Conservation (phyloP, 2,797 vertebrate genomes). For the Tiaroga cobitis region DNA sequence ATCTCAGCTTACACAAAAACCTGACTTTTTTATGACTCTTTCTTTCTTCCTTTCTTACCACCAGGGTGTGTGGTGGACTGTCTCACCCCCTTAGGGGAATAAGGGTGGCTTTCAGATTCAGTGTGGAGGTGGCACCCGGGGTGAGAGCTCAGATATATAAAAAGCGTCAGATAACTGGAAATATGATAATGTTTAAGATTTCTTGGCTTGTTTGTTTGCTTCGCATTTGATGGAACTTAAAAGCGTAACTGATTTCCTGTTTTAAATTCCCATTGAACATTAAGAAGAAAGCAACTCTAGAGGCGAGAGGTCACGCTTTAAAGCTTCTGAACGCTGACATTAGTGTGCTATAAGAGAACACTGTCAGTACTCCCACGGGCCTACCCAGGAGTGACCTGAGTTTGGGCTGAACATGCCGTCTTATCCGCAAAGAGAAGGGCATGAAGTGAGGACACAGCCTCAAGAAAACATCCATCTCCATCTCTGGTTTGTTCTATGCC, state of each 20-base stretch:
- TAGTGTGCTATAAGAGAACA: background rate
- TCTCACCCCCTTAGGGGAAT: conserved; percentile 53
- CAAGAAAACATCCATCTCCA: conserved; percentile 46
- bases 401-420: conserved; percentile 34
- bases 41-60: conserved; percentile 48
- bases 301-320: background rate
- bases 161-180: conserved; percentile 14
- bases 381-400: conserved; percentile 12
- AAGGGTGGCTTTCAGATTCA: conserved; percentile 53
- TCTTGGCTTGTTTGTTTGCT: conserved; percentile 19
- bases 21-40: conserved; percentile 44
- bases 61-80: conserved; percentile 53
- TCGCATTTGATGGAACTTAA: conserved; percentile 11
- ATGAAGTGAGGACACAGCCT: conserved; percentile 23
- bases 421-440: conserved; percentile 28
- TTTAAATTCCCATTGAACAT: conserved; percentile 12
- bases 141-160: background rate
- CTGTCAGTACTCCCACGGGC: conserved; percentile 9
- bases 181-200: conserved; percentile 9
- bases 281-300: background rate
- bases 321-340: conserved; percentile 18
- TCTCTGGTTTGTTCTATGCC: conserved; percentile 32
- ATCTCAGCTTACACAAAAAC: conserved; percentile 59
- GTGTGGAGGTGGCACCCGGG: conserved; percentile 20
- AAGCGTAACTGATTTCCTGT: conserved; percentile 17